A percentile compares a stretch with the other conserved stretches of the same genome.
Evolutionary conservation across 2,797 vertebrate species (phyloP).

Genomic region (Cichlasoma orientale): DNA sequence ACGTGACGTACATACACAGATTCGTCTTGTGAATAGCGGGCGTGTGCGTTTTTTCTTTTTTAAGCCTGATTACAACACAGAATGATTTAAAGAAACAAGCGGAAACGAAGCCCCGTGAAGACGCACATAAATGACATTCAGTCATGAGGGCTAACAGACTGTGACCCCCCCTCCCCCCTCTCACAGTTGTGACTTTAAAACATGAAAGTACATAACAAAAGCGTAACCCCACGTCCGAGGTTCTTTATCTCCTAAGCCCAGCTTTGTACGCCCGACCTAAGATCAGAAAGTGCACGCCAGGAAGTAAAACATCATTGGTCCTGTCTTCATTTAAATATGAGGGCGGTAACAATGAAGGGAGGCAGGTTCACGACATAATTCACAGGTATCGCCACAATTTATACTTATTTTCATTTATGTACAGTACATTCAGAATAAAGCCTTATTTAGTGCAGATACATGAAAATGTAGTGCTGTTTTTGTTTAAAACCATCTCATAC

Average conservation of each 20-base stretch:
- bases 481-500: conserved; percentile 41
- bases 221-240: conserved; percentile 23
- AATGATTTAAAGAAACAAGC: conserved; percentile 55
- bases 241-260: conserved; percentile 6
- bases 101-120: conserved; percentile 28
- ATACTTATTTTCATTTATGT: conserved; percentile 64
- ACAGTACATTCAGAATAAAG: conserved; percentile 82
- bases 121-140: conserved; percentile 41
- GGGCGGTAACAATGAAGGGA: conserved; percentile 28
- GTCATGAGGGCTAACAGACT: conserved; percentile 28
- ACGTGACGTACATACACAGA: conserved; percentile 36
- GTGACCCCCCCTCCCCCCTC: not conserved
- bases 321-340: conserved; percentile 47
- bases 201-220: conserved; percentile 42
- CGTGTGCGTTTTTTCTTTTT: conserved; percentile 57
- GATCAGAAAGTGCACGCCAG: conserved; percentile 52
- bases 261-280: conserved; percentile 5
- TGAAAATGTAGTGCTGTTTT: conserved; percentile 59
- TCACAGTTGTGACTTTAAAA: conserved; percentile 45
- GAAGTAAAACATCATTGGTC: conserved; percentile 47
- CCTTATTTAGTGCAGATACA: conserved; percentile 77
- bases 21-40: conserved; percentile 53
- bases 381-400: conserved; percentile 57
- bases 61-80: conserved; percentile 68
- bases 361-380: conserved; percentile 47